Percentiles rank a stretch among this genome's conserved stretches.
Evolutionary conservation across 2,797 vertebrate genomes (phyloP).

Genomic region (Tinamus major): DNA sequence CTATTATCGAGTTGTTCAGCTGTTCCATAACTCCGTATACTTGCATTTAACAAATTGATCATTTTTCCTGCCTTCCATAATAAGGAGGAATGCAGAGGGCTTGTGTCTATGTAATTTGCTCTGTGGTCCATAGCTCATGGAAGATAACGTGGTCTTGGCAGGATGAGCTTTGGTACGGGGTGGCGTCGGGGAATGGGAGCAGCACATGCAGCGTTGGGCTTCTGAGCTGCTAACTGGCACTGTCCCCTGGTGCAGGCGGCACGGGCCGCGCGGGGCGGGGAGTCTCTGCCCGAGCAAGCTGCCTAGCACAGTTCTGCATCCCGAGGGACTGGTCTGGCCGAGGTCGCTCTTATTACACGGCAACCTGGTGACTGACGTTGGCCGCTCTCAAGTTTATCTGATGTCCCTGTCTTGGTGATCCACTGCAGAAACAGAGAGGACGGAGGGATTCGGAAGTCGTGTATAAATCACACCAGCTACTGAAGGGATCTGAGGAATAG

Average conservation of each 20-base stretch:
- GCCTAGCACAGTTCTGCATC: background rate
- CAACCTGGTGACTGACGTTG: background rate
- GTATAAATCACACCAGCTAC: background rate
- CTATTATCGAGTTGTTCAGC: background rate
- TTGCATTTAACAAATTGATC: background rate
- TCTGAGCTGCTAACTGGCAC: background rate
- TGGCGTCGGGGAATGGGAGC: background rate
- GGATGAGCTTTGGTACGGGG: background rate
- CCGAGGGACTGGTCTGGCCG: background rate
- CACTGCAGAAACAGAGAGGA: background rate
- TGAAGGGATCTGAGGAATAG: background rate
- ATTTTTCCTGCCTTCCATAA: background rate
- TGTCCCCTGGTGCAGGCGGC: background rate
- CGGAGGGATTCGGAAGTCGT: background rate
- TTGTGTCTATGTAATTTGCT: background rate
- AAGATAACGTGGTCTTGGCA: background rate
- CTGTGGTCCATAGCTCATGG: background rate
- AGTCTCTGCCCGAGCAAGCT: background rate
- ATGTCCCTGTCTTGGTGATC: background rate
- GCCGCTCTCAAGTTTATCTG: background rate
- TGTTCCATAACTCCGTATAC: background rate
- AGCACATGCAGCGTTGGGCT: background rate
- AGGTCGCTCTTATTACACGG: background rate
- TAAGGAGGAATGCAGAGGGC: background rate
- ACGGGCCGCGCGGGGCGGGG: background rate